Conservation (phyloP, 2,113 vertebrate species). For the Eulemur macaco region DNA sequence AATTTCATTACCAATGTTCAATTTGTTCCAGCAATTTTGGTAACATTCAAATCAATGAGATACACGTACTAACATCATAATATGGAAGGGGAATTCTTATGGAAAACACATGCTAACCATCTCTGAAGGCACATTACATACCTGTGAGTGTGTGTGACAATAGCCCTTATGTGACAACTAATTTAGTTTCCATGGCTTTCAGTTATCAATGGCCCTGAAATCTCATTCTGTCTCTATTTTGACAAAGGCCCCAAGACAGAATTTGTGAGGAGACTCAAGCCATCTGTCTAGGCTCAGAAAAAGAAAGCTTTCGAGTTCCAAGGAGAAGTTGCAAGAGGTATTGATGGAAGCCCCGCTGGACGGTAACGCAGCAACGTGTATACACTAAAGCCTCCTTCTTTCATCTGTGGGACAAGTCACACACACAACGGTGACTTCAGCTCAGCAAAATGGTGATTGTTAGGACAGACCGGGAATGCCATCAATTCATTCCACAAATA, state of each 20-base stretch:
- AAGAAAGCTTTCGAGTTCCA: background rate
- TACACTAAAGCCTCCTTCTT: background rate
- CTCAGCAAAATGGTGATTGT: background rate
- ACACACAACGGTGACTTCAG: background rate
- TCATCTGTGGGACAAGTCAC: background rate
- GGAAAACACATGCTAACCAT: background rate
- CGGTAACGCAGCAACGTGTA: background rate
- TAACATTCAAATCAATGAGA: background rate
- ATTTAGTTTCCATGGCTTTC: conserved; percentile 57
- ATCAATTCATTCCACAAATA: background rate
- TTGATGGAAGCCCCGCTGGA: background rate
- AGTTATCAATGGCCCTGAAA: conserved; percentile 56
- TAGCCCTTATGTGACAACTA: conserved; percentile 44
- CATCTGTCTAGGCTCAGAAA: conserved; percentile 51
- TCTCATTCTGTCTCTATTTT: conserved; percentile 59
- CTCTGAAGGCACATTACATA: background rate
- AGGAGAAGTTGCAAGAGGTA: background rate
- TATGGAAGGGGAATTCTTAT: background rate
- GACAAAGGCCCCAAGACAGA: background rate
- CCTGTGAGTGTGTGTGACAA: background rate
- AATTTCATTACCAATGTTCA: background rate
- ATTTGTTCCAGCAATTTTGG: background rate
- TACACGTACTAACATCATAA: background rate
- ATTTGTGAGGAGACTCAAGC: conserved; percentile 8
- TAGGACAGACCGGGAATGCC: background rate